A percentile compares a stretch with the other conserved stretches of the same genome.
Evolutionary conservation across 2,888 invertebrate genomes (phyloP).

Genomic region (Oligia fasciuncula): DNA sequence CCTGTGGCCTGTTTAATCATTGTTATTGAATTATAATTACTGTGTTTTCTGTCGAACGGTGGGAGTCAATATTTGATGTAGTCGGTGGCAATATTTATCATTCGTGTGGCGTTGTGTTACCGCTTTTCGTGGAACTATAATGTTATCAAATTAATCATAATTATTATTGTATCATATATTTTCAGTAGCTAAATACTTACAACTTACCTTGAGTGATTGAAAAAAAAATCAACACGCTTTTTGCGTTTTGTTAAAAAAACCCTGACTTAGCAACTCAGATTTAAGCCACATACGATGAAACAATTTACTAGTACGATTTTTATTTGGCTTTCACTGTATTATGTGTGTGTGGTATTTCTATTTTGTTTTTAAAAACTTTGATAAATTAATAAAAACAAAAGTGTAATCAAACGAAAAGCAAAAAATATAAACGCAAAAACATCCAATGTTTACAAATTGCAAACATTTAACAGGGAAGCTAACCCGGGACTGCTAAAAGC

Average conservation of each 20-base stretch:
- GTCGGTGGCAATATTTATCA: conserved; percentile 27
- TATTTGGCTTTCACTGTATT: background rate
- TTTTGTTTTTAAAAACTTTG: background rate
- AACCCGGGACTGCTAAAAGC: conserved; percentile 44
- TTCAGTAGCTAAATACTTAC: background rate
- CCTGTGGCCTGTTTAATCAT: conserved; percentile 43
- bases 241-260: background rate
- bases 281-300: background rate
- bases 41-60: conserved; percentile 26
- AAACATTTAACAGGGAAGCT: conserved; percentile 35
- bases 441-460: conserved; percentile 32
- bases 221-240: background rate
- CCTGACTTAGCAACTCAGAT: too few species aligned
- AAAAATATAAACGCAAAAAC: conserved; percentile 16
- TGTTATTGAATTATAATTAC: conserved; percentile 63
- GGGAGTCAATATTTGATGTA: conserved; percentile 23
- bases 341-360: background rate
- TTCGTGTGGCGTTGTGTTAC: background rate
- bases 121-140: background rate
- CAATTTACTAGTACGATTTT: background rate
- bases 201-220: background rate
- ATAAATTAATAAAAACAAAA: background rate
- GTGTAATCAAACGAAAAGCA: background rate
- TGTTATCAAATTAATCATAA: background rate
- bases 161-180: background rate